Conservation (phyloP, 2,888 invertebrate genomes). For the Gymnocheta viridis region DNA sequence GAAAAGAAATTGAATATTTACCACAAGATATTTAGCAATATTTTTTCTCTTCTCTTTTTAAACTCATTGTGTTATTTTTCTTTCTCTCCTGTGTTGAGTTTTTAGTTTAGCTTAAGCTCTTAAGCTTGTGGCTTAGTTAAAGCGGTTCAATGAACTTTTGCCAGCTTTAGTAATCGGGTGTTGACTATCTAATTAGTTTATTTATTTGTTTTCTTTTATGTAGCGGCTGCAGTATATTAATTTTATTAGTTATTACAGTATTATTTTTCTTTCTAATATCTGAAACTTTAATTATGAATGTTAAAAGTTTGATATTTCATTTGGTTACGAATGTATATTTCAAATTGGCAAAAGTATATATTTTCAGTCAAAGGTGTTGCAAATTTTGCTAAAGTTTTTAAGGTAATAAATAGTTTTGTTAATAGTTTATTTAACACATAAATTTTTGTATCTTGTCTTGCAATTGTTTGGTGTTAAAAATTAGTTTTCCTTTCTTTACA, state of each 20-base stretch:
- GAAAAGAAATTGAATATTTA: slow-evolving; percentile 31
- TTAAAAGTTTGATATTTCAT: background rate
- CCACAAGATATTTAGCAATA: slow-evolving; percentile 17
- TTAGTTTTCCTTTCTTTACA: background rate
- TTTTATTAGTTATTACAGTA: slow-evolving; percentile 11
- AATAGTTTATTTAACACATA: slow-evolving; percentile 4
- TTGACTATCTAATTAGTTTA: slow-evolving; percentile 39
- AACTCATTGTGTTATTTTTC: background rate
- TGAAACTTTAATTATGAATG: slow-evolving; percentile 21
- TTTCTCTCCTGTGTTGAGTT: background rate
- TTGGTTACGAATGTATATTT: background rate
- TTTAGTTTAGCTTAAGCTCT: slow-evolving; percentile 19
- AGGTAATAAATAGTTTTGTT: background rate
- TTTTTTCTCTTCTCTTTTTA: background rate
- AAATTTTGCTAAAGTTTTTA: slow-evolving; percentile 4
- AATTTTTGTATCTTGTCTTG: background rate
- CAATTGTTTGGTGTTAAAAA: background rate
- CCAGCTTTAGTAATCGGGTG: slow-evolving; percentile 6
- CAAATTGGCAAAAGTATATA: background rate
- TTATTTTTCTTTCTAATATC: slow-evolving; percentile 10
- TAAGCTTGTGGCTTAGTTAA: slow-evolving; percentile 40
- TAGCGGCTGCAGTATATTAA: slow-evolving; percentile 5
- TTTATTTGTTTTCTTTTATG: background rate
- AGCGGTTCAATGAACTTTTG: slow-evolving; percentile 49
- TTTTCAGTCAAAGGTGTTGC: background rate